phyloP scores from a whole-genome alignment of 2,113 vertebrate genomes.

The Seriola dumerili region DNA sequence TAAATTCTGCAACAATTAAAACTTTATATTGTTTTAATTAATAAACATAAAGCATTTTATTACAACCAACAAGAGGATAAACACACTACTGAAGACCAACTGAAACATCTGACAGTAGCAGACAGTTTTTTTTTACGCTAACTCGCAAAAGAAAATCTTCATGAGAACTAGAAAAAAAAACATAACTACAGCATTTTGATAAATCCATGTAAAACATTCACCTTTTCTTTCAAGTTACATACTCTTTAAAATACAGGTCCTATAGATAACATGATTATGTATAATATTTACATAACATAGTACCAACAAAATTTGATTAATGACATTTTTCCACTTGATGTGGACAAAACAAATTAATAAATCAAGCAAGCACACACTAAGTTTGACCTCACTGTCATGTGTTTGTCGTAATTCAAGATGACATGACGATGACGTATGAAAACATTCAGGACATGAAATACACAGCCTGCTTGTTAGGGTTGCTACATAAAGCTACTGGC shows the following conservation, averaged over 20 bases:
- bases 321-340: slow-evolving; percentile 2
- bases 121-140: slow-evolving; percentile 19
- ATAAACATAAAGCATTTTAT: slow-evolving; percentile 65
- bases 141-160: slow-evolving; percentile 3
- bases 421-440: slow-evolving; percentile 1
- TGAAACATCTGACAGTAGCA: slow-evolving; percentile 32
- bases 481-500: slow-evolving; percentile 76
- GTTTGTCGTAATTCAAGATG: slow-evolving; percentile 6
- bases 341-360: slow-evolving; percentile 32
- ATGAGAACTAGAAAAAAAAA: slow-evolving; percentile 17
- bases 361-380: slow-evolving; percentile 20
- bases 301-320: slow-evolving; percentile 30
- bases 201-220: slow-evolving; percentile 59
- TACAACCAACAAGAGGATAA: slow-evolving; percentile 62
- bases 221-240: slow-evolving; percentile 37
- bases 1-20: not conserved
- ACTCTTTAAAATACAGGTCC: slow-evolving; percentile 49
- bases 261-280: slow-evolving; percentile 42
- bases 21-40: slow-evolving; percentile 1
- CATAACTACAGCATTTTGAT: slow-evolving; percentile 27
- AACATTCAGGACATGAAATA: slow-evolving; percentile 40
- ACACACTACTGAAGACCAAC: slow-evolving; percentile 40
- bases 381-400: slow-evolving; percentile 9
- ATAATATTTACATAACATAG: slow-evolving; percentile 62
- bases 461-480: slow-evolving; percentile 14